A percentile compares a stretch with the other conserved stretches of the same genome.
Conservation (phyloP, 2,888 invertebrate genomes). For the Pollenia labialis region DNA sequence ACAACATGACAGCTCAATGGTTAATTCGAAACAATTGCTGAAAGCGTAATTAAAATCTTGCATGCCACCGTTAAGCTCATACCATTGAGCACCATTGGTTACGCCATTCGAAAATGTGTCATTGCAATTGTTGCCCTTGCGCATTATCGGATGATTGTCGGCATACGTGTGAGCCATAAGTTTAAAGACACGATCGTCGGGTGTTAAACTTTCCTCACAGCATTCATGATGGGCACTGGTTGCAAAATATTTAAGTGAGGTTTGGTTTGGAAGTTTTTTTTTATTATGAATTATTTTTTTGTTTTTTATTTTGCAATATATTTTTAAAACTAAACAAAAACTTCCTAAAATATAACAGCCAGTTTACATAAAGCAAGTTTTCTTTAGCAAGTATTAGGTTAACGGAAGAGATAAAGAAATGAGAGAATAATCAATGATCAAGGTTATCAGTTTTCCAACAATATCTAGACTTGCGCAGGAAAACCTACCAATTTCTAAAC, state of each 20-base stretch:
- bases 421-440: too few relatives aligned
- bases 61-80: slow-evolving; percentile 96
- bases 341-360: too few relatives aligned
- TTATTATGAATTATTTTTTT: background rate
- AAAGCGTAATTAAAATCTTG: slow-evolving; percentile 98
- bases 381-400: too few relatives aligned
- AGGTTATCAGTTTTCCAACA: too few relatives aligned
- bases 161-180: slow-evolving; percentile 91
- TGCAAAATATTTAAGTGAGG: slow-evolving; percentile 48
- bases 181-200: slow-evolving; percentile 93
- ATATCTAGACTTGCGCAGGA: too few relatives aligned
- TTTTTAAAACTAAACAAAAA: too few relatives aligned
- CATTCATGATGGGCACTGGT: slow-evolving; percentile 86
- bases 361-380: too few relatives aligned
- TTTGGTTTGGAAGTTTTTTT: background rate
- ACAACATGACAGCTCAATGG: slow-evolving; percentile 97
- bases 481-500: too few relatives aligned
- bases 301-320: background rate
- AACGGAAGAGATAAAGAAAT: too few relatives aligned
- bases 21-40: slow-evolving; percentile 98
- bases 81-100: slow-evolving; percentile 97
- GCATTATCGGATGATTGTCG: slow-evolving; percentile 90
- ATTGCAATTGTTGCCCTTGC: slow-evolving; percentile 88
- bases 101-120: slow-evolving; percentile 92
- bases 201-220: slow-evolving; percentile 90